Conservation (phyloP, 2,888 invertebrate genomes). For the Lathronympha strigana region DNA sequence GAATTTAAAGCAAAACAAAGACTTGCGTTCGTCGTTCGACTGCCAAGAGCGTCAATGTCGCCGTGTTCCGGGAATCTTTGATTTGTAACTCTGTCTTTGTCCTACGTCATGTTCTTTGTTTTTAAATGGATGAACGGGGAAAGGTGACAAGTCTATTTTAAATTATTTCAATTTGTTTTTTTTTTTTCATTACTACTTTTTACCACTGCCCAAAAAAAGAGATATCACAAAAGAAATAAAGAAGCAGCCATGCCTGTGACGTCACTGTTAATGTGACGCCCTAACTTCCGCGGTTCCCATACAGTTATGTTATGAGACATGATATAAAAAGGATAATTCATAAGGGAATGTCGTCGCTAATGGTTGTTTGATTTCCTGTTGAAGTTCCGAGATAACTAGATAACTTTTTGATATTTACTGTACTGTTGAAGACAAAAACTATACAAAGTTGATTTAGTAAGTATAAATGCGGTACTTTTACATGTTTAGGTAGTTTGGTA, state of each 20-base stretch:
- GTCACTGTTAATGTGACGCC: constrained; percentile 26
- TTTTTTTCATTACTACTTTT: neutral
- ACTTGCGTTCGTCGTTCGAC: constrained; percentile 8
- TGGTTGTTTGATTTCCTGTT: constrained; percentile 1
- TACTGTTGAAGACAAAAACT: neutral
- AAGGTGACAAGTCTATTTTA: constrained; percentile 2
- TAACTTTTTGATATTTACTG: neutral
- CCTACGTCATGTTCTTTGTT: constrained; percentile 11
- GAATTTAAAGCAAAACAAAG: constrained; percentile 25
- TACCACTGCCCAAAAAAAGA: neutral
- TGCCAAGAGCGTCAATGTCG: constrained; percentile 38
- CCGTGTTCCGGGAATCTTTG: constrained; percentile 24
- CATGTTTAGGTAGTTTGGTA: too few species aligned
- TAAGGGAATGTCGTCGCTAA: neutral
- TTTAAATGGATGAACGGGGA: constrained; percentile 7
- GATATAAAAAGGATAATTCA: constrained; percentile 16
- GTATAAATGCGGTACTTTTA: too few species aligned
- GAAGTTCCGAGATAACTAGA: neutral
- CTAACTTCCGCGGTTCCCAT: constrained; percentile 21
- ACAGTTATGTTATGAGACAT: constrained; percentile 12
- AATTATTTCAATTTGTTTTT: neutral
- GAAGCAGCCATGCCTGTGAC: constrained; percentile 17
- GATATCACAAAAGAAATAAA: constrained; percentile 14
- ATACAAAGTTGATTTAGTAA: too few species aligned
- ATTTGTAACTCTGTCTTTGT: constrained; percentile 1